Evolutionary conservation across 37 sponge, comb jelly and placozoan species (phyloP).

Genomic region (Tethya wilhelma): DNA sequence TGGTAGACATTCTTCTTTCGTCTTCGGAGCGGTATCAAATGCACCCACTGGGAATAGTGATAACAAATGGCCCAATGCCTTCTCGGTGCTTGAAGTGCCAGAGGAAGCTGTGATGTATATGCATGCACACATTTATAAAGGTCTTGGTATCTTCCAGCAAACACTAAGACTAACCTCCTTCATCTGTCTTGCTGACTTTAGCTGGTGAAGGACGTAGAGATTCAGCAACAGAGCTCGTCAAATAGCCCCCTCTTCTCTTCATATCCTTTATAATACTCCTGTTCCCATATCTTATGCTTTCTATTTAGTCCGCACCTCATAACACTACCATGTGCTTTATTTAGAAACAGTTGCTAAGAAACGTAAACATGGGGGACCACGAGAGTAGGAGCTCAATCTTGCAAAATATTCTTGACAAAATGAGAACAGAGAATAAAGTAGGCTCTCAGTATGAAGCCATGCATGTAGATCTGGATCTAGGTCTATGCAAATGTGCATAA

Average conservation of each 20-base stretch:
- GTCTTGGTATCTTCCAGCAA: not conserved
- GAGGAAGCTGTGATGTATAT: not conserved
- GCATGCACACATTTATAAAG: not conserved
- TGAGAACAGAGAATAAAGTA: slow-evolving; percentile 62
- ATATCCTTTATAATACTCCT: not conserved
- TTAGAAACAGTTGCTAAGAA: slow-evolving; percentile 1
- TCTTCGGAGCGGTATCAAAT: slow-evolving; percentile 19
- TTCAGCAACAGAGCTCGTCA: not conserved
- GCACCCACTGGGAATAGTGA: slow-evolving; percentile 50
- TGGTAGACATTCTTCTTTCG: slow-evolving; percentile 52
- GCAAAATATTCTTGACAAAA: slow-evolving; percentile 52
- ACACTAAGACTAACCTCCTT: not conserved
- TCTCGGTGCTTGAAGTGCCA: slow-evolving; percentile 34
- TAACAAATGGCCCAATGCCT: slow-evolving; percentile 21
- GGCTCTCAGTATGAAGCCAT: not conserved
- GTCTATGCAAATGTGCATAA: not conserved
- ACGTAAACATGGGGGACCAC: slow-evolving; percentile 9
- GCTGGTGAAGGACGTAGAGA: not conserved
- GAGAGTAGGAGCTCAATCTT: slow-evolving; percentile 43
- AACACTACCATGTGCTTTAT: not conserved
- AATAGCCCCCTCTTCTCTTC: not conserved
- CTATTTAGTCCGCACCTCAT: not conserved
- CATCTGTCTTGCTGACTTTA: slow-evolving; percentile 7
- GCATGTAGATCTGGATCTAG: not conserved
- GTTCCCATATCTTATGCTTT: not conserved